These are phyloP conservation scores for Alauda arvensis DNA, from an alignment of 2,797 vertebrate genomes.

Conservation along the genomic window DNA sequence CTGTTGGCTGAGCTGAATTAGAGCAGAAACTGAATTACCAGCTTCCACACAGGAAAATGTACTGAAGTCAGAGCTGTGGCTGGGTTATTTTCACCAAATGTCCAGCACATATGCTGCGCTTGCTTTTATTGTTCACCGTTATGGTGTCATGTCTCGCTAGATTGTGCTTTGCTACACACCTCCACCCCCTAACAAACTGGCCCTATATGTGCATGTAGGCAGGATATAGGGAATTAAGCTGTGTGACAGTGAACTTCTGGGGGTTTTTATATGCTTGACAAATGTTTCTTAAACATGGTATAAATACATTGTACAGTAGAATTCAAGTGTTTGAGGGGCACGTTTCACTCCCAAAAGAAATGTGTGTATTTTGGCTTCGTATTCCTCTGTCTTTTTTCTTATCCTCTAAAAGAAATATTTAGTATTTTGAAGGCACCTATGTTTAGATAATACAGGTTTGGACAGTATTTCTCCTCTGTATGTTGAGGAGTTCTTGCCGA, in stretches of 20 bases:
- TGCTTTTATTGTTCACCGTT: constrained; percentile 62
- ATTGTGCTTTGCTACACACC: constrained; percentile 65
- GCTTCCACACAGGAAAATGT: not conserved
- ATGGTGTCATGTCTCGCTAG: constrained; percentile 64
- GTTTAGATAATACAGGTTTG: constrained; percentile 48
- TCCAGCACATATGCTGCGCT: constrained; percentile 50
- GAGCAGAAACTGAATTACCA: constrained; percentile 2
- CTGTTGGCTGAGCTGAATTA: not conserved
- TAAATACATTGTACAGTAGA: constrained; percentile 19
- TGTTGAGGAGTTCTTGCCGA: not conserved
- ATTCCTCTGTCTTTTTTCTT: not conserved
- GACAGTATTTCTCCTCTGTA: constrained; percentile 14
- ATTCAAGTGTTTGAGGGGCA: constrained; percentile 18
- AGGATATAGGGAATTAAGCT: constrained; percentile 53
- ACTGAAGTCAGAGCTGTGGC: not conserved
- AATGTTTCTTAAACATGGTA: constrained; percentile 55
- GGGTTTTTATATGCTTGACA: constrained; percentile 36
- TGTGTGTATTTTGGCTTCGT: not conserved
- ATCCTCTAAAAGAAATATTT: not conserved
- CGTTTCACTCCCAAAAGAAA: constrained; percentile 29
- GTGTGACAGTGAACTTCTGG: constrained; percentile 55
- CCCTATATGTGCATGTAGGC: constrained; percentile 41
- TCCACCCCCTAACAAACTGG: constrained; percentile 66
- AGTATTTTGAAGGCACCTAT: not conserved
- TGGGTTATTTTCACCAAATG: constrained; percentile 60